These are phyloP conservation scores for Sitta europaea DNA, from an alignment of 2,113 vertebrate genomes.

Conservation along the genomic window DNA sequence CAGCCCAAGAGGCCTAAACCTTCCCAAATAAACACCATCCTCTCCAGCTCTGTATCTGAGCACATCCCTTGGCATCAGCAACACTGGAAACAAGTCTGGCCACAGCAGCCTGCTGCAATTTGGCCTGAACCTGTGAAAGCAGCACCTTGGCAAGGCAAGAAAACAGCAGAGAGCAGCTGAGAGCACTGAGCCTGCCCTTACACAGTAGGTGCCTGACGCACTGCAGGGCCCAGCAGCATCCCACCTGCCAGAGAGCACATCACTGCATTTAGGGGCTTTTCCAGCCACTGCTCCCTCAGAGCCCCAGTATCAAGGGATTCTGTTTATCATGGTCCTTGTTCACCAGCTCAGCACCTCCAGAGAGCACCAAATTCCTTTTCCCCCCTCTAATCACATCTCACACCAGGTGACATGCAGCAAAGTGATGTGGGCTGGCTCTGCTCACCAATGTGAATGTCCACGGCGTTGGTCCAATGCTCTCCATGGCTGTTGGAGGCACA, in stretches of 20 bases:
- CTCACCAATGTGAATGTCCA: constrained; percentile 77
- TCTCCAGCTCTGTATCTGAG: not conserved
- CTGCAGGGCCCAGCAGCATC: not conserved
- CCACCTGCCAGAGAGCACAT: fast-evolving
- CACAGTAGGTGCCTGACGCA: not conserved
- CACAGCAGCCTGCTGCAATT: fast-evolving
- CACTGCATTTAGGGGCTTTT: not conserved
- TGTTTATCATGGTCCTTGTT: not conserved
- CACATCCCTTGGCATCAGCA: not conserved
- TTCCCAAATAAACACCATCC: not conserved
- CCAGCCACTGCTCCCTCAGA: not conserved
- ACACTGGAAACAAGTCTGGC: not conserved
- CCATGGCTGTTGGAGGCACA: constrained; percentile 74
- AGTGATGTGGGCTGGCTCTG: not conserved
- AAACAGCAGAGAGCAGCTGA: not conserved
- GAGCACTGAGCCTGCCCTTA: not conserved
- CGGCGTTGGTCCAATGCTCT: constrained; percentile 79
- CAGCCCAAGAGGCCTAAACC: not conserved
- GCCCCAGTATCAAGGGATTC: not conserved
- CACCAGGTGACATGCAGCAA: not conserved
- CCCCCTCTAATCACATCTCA: not conserved
- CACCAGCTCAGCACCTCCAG: not conserved
- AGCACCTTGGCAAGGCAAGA: not conserved
- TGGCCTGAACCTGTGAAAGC: not conserved
- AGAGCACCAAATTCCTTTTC: not conserved